Evolutionary conservation across 2,888 invertebrate species (phyloP), one percentile per base, ranked within the genome.

Genomic region (Thereva nobilitata): DNA sequence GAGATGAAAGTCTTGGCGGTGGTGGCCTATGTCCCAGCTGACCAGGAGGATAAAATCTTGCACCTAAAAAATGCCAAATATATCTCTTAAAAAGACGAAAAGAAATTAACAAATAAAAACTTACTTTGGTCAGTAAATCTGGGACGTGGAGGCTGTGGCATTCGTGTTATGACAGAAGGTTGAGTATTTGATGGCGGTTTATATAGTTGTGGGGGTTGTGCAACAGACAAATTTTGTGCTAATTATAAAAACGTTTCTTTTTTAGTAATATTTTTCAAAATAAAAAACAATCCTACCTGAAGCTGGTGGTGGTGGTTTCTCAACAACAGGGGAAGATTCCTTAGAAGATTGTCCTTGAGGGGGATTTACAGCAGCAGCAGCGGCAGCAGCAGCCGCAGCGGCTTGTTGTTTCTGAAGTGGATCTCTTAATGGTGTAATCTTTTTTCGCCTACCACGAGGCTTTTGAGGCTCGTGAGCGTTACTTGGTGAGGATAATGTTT

Each of bases 81-180:
- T 45, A 45, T 38, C 6, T 5, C 6, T 41, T 41, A 10, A 4
- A 40, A 40, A 40, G 8, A 12, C 4, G 7, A 23, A 5, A 37
- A 50, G 10, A 3, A 0, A 64, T 65, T 70, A 40, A 45, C 70
- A 53, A 40, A 37, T 34, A 42, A 41, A 55, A 54, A 63, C 66
- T 71, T 72, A 76, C 76, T 74, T 71, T 71, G 73, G 41, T 76
- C 76, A 37, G 73, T 37, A 42, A 69, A 70, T 53, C 72, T 64
- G 57, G 69, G 56, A 40, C 72, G 73, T 4, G 73, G 70, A 37
- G 74, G 70, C 72, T 86, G 86, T 50, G 87, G 80, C 85, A 87
- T 86, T 71, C 86, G 81, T 6, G 86, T 86, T 53, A 87, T 87
- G 5, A 87, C 86, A 47, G 87, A 87, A 0, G 84, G 82, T 41